phyloP scores from a whole-genome alignment of 2,888 invertebrate genomes.

The Zaprionus bogoriensis region DNA sequence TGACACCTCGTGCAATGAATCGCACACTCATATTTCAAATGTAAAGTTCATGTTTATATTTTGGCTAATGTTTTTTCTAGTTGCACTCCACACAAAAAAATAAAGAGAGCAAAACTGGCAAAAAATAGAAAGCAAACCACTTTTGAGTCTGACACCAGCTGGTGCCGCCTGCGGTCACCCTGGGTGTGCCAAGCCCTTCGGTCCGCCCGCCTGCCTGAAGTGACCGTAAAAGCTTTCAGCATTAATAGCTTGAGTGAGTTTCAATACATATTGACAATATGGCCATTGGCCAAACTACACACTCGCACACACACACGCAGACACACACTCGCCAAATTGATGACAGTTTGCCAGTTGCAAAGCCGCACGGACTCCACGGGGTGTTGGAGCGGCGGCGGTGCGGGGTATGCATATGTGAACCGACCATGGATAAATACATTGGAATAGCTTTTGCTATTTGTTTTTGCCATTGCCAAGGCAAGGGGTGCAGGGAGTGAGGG shows the following conservation, averaged over 20 bases:
- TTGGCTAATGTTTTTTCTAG: constrained; percentile 77
- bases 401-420: constrained; percentile 63
- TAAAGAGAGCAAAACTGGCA: constrained; percentile 11
- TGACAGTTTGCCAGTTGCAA: constrained; percentile 78
- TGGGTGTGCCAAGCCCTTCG: constrained; percentile 11
- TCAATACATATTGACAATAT: constrained; percentile 77
- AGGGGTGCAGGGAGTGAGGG: constrained; percentile 7
- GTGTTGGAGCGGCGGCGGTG: not conserved
- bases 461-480: constrained; percentile 56
- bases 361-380: constrained; percentile 62
- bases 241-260: constrained; percentile 79
- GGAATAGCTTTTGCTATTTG: constrained; percentile 74
- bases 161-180: constrained; percentile 71
- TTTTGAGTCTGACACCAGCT: constrained; percentile 80
- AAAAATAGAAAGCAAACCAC: constrained; percentile 72
- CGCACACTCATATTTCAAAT: constrained; percentile 66
- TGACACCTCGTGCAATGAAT: constrained; percentile 35
- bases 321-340: constrained; percentile 67
- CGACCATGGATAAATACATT: constrained; percentile 71
- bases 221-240: constrained; percentile 77
- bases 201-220: constrained; percentile 57
- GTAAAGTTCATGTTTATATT: constrained; percentile 78
- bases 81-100: constrained; percentile 31
- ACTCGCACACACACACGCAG: constrained; percentile 31
- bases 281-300: constrained; percentile 74